These are phyloP conservation scores for Sander lucioperca DNA, from an alignment of 2,113 vertebrate species.

Conservation along the genomic window DNA sequence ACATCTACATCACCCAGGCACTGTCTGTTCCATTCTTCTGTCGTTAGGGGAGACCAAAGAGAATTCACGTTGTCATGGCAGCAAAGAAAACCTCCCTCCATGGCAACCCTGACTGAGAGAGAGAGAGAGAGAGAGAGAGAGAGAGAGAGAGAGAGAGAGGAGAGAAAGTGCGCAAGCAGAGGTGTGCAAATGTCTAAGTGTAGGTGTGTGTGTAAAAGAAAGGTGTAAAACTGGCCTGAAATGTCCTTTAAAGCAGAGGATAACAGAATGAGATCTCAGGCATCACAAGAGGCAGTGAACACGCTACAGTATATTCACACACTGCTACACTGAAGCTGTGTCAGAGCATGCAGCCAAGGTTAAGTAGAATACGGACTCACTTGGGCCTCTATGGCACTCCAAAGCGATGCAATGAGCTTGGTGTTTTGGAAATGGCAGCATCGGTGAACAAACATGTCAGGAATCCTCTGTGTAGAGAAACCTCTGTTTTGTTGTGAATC, in stretches of 20 bases:
- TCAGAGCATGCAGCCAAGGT: slow-evolving; percentile 16
- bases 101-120: slow-evolving; percentile 67
- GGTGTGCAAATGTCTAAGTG: slow-evolving; percentile 47
- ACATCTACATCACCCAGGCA: slow-evolving; percentile 27
- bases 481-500: no score
- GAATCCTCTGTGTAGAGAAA: background rate
- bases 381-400: background rate
- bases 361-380: slow-evolving; percentile 34
- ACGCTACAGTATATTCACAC: slow-evolving; percentile 1
- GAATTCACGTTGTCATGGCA: slow-evolving; percentile 76
- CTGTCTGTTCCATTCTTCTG: slow-evolving; percentile 45
- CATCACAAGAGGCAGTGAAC: slow-evolving; percentile 24
- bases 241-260: slow-evolving; percentile 24
- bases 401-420: background rate
- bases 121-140: slow-evolving; percentile 7
- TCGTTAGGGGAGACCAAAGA: slow-evolving; percentile 66
- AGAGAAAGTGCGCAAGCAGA: slow-evolving; percentile 9
- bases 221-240: slow-evolving; percentile 14
- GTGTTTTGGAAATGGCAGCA: slow-evolving; percentile 11
- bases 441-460: background rate
- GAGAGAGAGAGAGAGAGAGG: slow-evolving; percentile 1
- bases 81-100: slow-evolving; percentile 71
- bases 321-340: background rate
- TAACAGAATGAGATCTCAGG: slow-evolving; percentile 40
- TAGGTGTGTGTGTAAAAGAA: slow-evolving; percentile 4